phyloP scores from a whole-genome alignment of 1,140 invertebrate genomes.

The Drosophila melanogaster region Release_6_plus_ISO1_MT NT_037436.4:803501-804000 shows the following conservation, averaged over 20 bases:
- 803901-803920: constrained; percentile 33
- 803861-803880: constrained; percentile 16
- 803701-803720: constrained; percentile 15
- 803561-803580: constrained; percentile 19
- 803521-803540: constrained; percentile 4
- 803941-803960: constrained; percentile 9
- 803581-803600: constrained; percentile 10
- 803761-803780: constrained; percentile 14
- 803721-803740: not conserved
- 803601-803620: constrained; percentile 17
- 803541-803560: constrained; percentile 7
- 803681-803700: constrained; percentile 47
- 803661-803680: constrained; percentile 33
- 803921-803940: constrained; percentile 24
- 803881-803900: constrained; percentile 19
- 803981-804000: not conserved
- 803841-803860: constrained; percentile 33
- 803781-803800: constrained; percentile 30
- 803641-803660: constrained; percentile 6
- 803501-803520: not conserved
- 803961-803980: constrained; percentile 20
- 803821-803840: constrained; percentile 48
- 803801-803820: constrained; percentile 34
- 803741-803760: constrained; percentile 28
- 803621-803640: constrained; percentile 7